Base-by-base conservation (phyloP, 2,113 vertebrate species). In the Colossoma macropomum region DNA sequence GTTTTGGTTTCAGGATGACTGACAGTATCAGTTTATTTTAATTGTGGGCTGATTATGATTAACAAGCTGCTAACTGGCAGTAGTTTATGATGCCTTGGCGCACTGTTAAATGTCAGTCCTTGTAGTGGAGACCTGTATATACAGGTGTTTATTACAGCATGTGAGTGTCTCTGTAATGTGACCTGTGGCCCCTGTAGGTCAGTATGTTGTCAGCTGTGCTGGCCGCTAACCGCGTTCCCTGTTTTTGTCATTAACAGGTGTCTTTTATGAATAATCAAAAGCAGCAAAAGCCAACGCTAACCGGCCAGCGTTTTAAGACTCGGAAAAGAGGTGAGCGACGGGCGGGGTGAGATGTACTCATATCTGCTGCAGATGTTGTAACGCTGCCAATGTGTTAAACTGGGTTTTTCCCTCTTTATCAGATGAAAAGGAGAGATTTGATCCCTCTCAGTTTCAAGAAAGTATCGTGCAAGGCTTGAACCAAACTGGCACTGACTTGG, bases 261-360 rank as follows among this genome's bases (percentile, higher is more conserved):
- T 98, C 97, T 99, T 99, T 99, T 99, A 99, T 99, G 98, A 99
- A 97, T 99, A 98, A 99, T 99, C 97, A 98, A 97, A 99, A 99
- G 98, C 98, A 97, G 96, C 98, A 97, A 94, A 99, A 99, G 96
- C 97, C 98, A 93, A 99, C 97, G 96, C 97, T 99, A 95, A 99
- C 98, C 79, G 98, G 98, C 93, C 97, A 99, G 97, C 98, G 97
- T 96, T 99, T 99, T 96, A 99, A 99, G 95, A 99, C 98, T 86
- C 96, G 98, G 91, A 99, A 99, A 96, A 99, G 98, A 99, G 98
- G 98, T 97, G 89, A 48, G 89, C 73, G 0, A 12, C 17, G 2
- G 0, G 0, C 19, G n/a, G 23, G 4, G 6, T 0, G 7, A 0
- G 34, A 23, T 21, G 60, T 0, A 5, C 1, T 9, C 0, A 1